Conservation (phyloP, 2,888 invertebrate species). For the Falcaria lacertinaria region DNA sequence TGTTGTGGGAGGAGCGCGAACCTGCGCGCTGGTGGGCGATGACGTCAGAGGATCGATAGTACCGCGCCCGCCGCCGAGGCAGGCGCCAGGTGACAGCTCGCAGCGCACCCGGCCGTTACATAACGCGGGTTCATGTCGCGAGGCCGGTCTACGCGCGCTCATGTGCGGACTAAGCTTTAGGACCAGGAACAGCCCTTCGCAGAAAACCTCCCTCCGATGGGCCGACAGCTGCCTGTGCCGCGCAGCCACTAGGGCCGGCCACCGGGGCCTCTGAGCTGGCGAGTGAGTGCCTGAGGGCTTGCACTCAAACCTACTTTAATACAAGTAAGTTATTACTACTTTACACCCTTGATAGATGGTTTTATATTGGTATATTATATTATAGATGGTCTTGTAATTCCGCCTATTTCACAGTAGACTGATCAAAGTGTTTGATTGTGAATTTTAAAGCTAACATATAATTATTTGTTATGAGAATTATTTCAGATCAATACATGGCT, state of each 20-base stretch:
- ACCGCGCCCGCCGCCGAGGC: conserved; percentile 25
- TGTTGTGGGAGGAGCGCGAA: conserved; percentile 24
- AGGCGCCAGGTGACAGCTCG: conserved; percentile 21
- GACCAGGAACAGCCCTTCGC: conserved; percentile 97
- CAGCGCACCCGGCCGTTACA: conserved; percentile 43
- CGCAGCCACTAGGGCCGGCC: conserved; percentile 15
- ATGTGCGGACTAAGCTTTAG: conserved; percentile 97
- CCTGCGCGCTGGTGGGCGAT: conserved; percentile 45
- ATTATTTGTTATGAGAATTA: no score
- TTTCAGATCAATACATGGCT: no score
- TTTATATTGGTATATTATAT: no score
- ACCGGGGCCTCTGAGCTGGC: no score
- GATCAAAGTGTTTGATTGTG: no score
- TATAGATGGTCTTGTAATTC: no score
- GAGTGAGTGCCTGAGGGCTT: background rate
- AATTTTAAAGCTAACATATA: no score
- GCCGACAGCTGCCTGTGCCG: conserved; percentile 88
- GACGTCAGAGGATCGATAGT: conserved; percentile 71
- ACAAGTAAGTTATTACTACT: conserved; percentile 20
- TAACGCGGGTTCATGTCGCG: conserved; percentile 59
- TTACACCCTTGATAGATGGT: no score
- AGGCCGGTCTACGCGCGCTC: conserved; percentile 79
- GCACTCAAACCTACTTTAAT: conserved; percentile 1
- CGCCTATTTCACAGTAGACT: no score
- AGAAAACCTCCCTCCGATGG: conserved; percentile 97